Conservation (phyloP, 2,888 invertebrate genomes). For the Coremacera marginata region DNA sequence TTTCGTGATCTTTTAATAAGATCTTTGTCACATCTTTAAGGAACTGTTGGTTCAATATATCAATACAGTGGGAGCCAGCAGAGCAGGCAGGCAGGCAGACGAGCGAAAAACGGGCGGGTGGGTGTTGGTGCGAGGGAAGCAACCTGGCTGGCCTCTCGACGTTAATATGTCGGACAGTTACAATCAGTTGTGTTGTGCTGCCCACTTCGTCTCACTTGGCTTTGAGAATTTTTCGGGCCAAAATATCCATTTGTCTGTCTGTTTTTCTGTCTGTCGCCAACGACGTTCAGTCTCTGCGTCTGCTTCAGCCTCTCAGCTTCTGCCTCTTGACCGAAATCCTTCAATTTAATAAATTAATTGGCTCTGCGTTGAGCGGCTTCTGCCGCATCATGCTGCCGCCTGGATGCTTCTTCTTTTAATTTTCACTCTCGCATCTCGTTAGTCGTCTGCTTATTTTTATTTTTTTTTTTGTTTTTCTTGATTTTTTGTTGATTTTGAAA, state of each 20-base stretch:
- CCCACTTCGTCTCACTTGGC: constrained; percentile 35
- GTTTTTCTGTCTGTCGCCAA: constrained; percentile 60
- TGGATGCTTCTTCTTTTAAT: constrained; percentile 25
- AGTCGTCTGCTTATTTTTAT: constrained; percentile 26
- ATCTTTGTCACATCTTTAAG: constrained; percentile 68
- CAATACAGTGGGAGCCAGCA: constrained; percentile 50
- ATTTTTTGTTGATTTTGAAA: constrained; percentile 54
- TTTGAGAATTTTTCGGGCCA: constrained; percentile 43
- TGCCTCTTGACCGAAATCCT: constrained; percentile 54
- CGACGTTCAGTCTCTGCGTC: constrained; percentile 44
- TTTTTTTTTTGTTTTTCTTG: constrained; percentile 41
- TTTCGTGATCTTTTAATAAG: constrained; percentile 67
- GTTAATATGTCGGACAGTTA: constrained; percentile 41
- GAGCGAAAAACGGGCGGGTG: background rate
- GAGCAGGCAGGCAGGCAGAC: background rate
- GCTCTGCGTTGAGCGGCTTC: constrained; percentile 57
- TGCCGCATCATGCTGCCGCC: constrained; percentile 5
- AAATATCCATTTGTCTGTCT: background rate
- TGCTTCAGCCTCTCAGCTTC: constrained; percentile 11
- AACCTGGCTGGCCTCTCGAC: background rate
- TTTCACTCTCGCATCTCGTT: constrained; percentile 37
- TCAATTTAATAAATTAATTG: constrained; percentile 69
- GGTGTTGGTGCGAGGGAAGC: background rate
- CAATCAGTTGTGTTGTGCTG: background rate
- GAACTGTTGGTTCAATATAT: constrained; percentile 64